These are phyloP conservation scores for Margarornis squamiger DNA, from an alignment of 2,797 vertebrate species.

Conservation along the genomic window DNA sequence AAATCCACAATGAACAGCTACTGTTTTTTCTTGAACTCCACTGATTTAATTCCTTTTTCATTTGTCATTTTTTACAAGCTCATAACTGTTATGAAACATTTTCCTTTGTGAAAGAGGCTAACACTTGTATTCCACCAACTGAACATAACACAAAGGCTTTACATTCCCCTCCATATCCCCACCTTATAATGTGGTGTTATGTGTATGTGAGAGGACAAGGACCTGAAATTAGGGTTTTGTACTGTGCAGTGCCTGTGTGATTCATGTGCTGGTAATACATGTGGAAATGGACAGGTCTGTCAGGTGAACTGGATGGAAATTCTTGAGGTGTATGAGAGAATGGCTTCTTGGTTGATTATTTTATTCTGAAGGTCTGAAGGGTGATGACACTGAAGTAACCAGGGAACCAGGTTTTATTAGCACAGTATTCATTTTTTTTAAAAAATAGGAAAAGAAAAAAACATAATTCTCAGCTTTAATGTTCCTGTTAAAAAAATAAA, in stretches of 20 bases:
- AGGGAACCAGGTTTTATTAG: not conserved
- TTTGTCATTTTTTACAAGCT: not conserved
- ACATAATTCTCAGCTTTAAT: not conserved
- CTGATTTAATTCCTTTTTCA: not conserved
- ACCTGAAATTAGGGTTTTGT: not conserved
- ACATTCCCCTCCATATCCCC: not conserved
- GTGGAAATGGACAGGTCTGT: no score
- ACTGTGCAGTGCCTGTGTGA: not conserved
- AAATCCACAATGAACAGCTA: not conserved
- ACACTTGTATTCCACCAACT: not conserved
- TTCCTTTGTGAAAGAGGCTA: not conserved
- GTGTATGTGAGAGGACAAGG: not conserved
- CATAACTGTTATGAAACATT: not conserved
- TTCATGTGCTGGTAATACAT: not conserved
- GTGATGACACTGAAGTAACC: not conserved
- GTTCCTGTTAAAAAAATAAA: not conserved
- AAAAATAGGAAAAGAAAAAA: not conserved
- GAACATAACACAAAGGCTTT: not conserved
- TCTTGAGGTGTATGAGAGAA: not conserved
- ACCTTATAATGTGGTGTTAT: not conserved
- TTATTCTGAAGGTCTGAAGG: not conserved
- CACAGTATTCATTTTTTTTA: not conserved
- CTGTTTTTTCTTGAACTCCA: not conserved
- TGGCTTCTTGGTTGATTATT: not conserved
- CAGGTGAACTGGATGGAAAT: not conserved